phyloP scores from a whole-genome alignment of 2,797 vertebrate species.

The Galagoides demidoff region DNA sequence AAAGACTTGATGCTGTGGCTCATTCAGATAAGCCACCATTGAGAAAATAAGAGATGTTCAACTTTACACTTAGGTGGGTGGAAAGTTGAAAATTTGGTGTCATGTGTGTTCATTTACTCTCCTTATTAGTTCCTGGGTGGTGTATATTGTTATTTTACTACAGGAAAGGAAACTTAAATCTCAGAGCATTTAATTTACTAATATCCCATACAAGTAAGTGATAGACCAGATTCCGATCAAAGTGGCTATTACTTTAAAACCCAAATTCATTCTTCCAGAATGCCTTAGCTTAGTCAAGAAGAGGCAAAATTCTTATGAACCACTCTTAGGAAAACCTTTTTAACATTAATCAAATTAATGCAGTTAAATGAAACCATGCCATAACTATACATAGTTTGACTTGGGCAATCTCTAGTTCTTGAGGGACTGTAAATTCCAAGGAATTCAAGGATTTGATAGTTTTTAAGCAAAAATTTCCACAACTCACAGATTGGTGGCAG shows the following conservation, averaged over 20 bases:
- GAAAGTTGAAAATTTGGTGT: neutral
- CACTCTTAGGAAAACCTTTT: neutral
- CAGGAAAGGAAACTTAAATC: neutral
- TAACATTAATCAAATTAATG: neutral
- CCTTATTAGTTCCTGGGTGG: neutral
- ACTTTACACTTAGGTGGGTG: slow-evolving; percentile 1
- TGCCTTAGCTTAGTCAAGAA: neutral
- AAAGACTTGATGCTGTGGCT: neutral
- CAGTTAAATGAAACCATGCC: neutral
- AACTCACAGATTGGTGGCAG: slow-evolving; percentile 11
- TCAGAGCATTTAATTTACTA: neutral
- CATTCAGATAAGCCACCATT: neutral
- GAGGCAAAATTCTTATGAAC: neutral
- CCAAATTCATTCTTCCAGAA: neutral
- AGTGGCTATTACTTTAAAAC: neutral
- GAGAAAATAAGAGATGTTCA: neutral
- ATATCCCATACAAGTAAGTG: neutral
- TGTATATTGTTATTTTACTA: neutral
- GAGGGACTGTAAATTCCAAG: neutral
- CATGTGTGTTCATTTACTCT: neutral
- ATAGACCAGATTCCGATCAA: neutral
- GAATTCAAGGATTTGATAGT: slow-evolving; percentile 1
- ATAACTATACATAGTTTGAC: slow-evolving; percentile 26
- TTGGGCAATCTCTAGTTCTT: neutral
- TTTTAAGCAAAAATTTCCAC: slow-evolving; percentile 27